Base-by-base conservation (phyloP, 1,140 invertebrate genomes). In the Drosophila ercepeae region DNA sequence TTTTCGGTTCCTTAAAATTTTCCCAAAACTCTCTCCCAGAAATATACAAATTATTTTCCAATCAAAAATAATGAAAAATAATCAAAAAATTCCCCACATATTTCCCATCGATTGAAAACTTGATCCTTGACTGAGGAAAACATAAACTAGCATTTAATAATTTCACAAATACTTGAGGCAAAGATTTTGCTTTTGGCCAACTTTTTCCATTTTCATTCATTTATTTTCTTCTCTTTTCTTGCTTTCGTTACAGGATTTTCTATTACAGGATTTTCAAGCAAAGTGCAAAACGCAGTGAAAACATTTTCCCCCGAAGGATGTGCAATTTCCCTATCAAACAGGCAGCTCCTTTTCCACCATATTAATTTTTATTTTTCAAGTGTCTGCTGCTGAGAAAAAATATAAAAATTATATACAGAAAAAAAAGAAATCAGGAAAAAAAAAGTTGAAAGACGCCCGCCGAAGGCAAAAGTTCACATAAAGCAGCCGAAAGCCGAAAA, bases 321-420 rank as follows among this genome's bases (percentile, higher is more conserved):
- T 67, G 63, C 46, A 67, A 67, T 67, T 67, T 67, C 39, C 63
- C 9, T 52, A 53, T 16, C 63, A 67, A 67, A 65, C 46, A 44
- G 42, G 39, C 39, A 18, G 9, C 34, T 36, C 34, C 34, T 13
- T 11, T 64, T 7, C 11, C 45, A 64, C 59, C 27, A 67, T 75
- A 79, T 83, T 78, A 78, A 75, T 84, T 83, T 78, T 63, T 78
- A 78, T 71, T 83, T 78, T 84, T 78, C 69, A 61, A 73, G 71
- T 78, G 65, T 78, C 75, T 83, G 75, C 21, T 21, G 21, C n/a
- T n/a, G n/a, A n/a, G 70, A 61, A 36, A 44, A 51, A 13, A 72
- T 49, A 63, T 11, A 51, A 46, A 49, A 44, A 42, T 34, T 21
- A 44, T 23, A 41, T 23, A 21, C 11, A 68, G 41, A 51, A 73